Evolutionary conservation across 1,140 invertebrate genomes (phyloP).

Genomic region (Drosophila repletoides): DNA sequence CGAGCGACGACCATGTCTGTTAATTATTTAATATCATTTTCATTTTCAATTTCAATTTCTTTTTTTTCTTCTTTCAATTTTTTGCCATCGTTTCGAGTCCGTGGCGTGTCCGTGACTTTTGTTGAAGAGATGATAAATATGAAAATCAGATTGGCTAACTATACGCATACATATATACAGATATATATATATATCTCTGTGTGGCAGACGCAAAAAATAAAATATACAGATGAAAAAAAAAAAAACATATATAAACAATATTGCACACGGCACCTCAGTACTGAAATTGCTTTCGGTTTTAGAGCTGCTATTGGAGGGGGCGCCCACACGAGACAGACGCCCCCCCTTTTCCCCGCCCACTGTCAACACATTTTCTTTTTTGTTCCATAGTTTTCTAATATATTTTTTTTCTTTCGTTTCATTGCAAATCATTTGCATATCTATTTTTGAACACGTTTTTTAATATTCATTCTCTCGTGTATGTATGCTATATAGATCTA

Average conservation of each 20-base stretch:
- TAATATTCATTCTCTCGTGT: conserved; percentile 36
- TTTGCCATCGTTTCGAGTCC: conserved; percentile 42
- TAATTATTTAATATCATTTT: conserved; percentile 81
- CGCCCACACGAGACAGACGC: conserved; percentile 56
- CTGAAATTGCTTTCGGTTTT: conserved; percentile 25
- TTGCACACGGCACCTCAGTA: conserved; percentile 78
- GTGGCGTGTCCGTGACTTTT: conserved; percentile 77
- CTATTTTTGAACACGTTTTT: conserved; percentile 77
- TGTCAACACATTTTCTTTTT: conserved; percentile 62
- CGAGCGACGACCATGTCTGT: conserved; percentile 49
- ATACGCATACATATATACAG: neutral
- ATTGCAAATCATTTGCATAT: conserved; percentile 78
- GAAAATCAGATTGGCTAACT: conserved; percentile 65
- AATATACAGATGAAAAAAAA: too few relatives aligned
- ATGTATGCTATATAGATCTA: conserved; percentile 9
- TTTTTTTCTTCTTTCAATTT: too few relatives aligned
- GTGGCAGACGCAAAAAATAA: conserved; percentile 48
- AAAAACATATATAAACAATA: conserved; percentile 82
- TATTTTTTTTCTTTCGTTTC: conserved; percentile 50
- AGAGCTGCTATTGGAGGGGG: conserved; percentile 7
- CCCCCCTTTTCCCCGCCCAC: conserved; percentile 10
- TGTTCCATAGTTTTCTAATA: neutral
- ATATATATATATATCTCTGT: conserved; percentile 17
- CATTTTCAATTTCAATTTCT: too few relatives aligned
- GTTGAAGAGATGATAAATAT: conserved; percentile 74